These are phyloP conservation scores for Picus viridis DNA, from an alignment of 2,797 vertebrate genomes.

Conservation along the genomic window DNA sequence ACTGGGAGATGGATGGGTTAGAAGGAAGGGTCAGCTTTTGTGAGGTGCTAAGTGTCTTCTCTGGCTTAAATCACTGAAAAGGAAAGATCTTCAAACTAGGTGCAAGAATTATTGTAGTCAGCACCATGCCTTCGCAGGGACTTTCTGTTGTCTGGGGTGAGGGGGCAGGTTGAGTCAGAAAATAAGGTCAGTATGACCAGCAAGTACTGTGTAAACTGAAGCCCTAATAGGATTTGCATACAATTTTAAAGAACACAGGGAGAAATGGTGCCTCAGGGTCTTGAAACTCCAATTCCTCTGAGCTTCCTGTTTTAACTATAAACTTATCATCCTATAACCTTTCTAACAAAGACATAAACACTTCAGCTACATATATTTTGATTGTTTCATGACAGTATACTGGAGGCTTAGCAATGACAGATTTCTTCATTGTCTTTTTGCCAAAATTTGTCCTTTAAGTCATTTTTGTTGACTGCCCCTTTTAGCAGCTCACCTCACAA, in stretches of 20 bases:
- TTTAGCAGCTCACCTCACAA: slow-evolving; percentile 99
- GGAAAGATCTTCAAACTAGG: neutral
- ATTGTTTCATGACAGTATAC: slow-evolving; percentile 82
- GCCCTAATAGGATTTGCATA: slow-evolving; percentile 26
- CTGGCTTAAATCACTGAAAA: neutral
- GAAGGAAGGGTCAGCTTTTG: neutral
- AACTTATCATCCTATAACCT: slow-evolving; percentile 82
- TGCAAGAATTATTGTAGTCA: slow-evolving; percentile 8
- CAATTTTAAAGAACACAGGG: slow-evolving; percentile 8
- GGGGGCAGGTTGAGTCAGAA: slow-evolving; percentile 5
- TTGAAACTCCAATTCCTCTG: slow-evolving; percentile 50
- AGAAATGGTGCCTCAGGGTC: slow-evolving; percentile 49
- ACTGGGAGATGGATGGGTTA: neutral
- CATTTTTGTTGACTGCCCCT: slow-evolving; percentile 96
- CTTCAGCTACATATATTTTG: slow-evolving; percentile 83
- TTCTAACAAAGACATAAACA: slow-evolving; percentile 84
- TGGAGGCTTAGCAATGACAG: slow-evolving; percentile 91
- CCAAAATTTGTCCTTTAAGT: slow-evolving; percentile 96
- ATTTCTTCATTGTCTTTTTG: slow-evolving; percentile 91
- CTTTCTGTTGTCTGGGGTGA: slow-evolving; percentile 7
- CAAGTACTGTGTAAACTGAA: slow-evolving; percentile 32
- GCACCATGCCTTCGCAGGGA: neutral
- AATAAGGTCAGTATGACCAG: neutral
- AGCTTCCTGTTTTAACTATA: slow-evolving; percentile 69
- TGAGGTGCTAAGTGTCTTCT: neutral